Base-by-base conservation (phyloP, 2,113 vertebrate species). In the Poecilia latipinna region DNA sequence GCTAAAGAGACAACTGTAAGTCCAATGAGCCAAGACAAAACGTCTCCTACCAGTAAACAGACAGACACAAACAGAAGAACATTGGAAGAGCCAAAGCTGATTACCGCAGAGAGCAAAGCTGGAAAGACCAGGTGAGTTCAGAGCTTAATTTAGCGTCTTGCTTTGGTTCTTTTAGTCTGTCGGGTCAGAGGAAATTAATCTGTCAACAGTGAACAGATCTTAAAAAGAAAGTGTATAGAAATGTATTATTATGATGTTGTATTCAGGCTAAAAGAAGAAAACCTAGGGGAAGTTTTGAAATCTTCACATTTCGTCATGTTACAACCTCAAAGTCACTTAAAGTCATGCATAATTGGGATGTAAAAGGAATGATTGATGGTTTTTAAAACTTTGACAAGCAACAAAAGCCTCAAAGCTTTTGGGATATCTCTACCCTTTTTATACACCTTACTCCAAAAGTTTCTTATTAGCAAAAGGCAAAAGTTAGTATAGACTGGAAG, bases 41-140 rank as follows among this genome's bases (percentile, higher is more conserved):
- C 61, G 3, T 51, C 81, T 65, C 80, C 65, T n/a, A 71, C 17
- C 32, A 74, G 65, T 0, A 51, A 82, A 33, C 85, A 68, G 57
- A 12, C 65, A 1, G 76, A n/a, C 3, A 70, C 69, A 72, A 86
- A 80, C 77, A 79, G 87, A 83, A 75, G 62, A 62, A 80, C 54
- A 22, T 63, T 87, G 12, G 82, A 54, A 37, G 86, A 79, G 65
- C 70, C 78, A 26, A 78, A 72, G 65, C 28, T 29, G 33, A 57
- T 57, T 51, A 17, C 66, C 33, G 22, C 63, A 29, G 82, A 82
- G 62, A 79, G 48, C 63, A 86, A 82, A 75, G 62, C 78, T 7
- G 78, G 85, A 24, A 69, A 15, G 22, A 77, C 33, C 80, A 90
- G 91, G 92, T 93, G 88, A 90, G 91, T 17, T 74, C 67, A 75